These are phyloP conservation scores for Drosophila paramelanica DNA, from an alignment of 2,888 invertebrate genomes.

Conservation along the genomic window DNA sequence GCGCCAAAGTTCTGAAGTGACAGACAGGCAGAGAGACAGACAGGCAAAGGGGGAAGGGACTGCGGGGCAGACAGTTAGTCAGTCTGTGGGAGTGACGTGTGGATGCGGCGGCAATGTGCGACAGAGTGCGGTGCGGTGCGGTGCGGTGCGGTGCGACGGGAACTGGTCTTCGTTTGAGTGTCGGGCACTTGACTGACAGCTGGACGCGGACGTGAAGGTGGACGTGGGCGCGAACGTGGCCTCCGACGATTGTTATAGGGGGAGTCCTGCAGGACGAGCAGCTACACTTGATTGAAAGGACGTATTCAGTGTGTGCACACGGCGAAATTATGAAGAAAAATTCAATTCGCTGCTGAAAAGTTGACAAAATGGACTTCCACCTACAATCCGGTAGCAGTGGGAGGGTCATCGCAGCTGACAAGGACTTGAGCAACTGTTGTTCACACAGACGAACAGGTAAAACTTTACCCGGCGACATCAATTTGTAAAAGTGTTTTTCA, in stretches of 20 bases:
- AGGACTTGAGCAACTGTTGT: slow-evolving; percentile 34
- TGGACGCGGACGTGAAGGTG: slow-evolving; percentile 56
- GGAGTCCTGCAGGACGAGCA: slow-evolving; percentile 34
- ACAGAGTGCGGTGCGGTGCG: background rate
- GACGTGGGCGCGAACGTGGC: slow-evolving; percentile 42
- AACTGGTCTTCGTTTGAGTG: slow-evolving; percentile 53
- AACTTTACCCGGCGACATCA: slow-evolving; percentile 70
- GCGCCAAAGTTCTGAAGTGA: slow-evolving; percentile 71
- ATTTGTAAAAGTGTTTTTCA: slow-evolving; percentile 82
- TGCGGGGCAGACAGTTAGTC: slow-evolving; percentile 51
- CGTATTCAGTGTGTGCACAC: slow-evolving; percentile 73
- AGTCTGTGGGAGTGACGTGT: slow-evolving; percentile 65
- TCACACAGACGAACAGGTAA: slow-evolving; percentile 60
- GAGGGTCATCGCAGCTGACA: slow-evolving; percentile 53
- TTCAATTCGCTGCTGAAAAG: slow-evolving; percentile 65
- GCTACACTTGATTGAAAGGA: slow-evolving; percentile 82
- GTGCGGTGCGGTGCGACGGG: slow-evolving; percentile 22
- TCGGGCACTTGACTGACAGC: slow-evolving; percentile 75
- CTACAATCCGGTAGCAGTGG: background rate
- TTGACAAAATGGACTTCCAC: slow-evolving; percentile 74
- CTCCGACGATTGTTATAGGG: slow-evolving; percentile 46
- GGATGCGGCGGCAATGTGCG: slow-evolving; percentile 25
- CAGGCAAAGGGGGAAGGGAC: slow-evolving; percentile 6
- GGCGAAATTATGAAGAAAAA: slow-evolving; percentile 72
- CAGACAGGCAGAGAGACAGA: slow-evolving; percentile 46